phyloP scores from a whole-genome alignment of 2,113 vertebrate genomes.

The Accipiter virgatus region DNA sequence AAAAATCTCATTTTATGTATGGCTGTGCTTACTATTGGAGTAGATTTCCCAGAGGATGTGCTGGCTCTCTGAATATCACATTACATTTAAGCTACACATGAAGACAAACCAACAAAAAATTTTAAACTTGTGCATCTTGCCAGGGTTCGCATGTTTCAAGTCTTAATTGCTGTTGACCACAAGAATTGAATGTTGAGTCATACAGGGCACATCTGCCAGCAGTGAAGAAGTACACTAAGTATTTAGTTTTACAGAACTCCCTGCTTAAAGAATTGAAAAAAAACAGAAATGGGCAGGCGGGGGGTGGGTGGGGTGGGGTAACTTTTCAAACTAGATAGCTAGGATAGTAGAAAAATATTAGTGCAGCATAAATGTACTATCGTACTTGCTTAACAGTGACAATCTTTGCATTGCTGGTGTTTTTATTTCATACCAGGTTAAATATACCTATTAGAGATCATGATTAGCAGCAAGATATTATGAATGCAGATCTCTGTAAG shows the following conservation, averaged over 20 bases:
- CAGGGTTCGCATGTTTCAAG: not conserved
- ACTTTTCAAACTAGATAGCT: not conserved
- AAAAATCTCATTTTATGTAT: not conserved
- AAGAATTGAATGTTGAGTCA: not conserved
- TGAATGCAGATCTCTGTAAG: not conserved
- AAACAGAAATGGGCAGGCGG: not conserved
- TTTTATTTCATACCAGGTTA: not conserved
- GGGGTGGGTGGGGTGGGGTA: too few species aligned
- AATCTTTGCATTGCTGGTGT: not conserved
- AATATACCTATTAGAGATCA: not conserved
- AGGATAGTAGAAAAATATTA: not conserved
- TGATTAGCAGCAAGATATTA: not conserved
- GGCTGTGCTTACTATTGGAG: not conserved
- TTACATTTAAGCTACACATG: not conserved
- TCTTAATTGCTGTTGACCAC: not conserved
- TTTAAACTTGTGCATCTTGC: not conserved
- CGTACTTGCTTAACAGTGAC: rapidly evolving
- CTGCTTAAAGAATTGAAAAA: not conserved
- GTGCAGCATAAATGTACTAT: not conserved
- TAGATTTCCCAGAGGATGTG: not conserved
- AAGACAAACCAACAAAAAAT: not conserved
- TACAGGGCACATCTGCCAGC: not conserved
- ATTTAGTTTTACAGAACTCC: not conserved
- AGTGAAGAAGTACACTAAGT: not conserved
- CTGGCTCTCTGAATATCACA: not conserved